A percentile compares a stretch with the other conserved stretches of the same genome.
Evolutionary conservation across 1,140 invertebrate genomes (phyloP).

Genomic region (Paralvinella palmiformis): DNA sequence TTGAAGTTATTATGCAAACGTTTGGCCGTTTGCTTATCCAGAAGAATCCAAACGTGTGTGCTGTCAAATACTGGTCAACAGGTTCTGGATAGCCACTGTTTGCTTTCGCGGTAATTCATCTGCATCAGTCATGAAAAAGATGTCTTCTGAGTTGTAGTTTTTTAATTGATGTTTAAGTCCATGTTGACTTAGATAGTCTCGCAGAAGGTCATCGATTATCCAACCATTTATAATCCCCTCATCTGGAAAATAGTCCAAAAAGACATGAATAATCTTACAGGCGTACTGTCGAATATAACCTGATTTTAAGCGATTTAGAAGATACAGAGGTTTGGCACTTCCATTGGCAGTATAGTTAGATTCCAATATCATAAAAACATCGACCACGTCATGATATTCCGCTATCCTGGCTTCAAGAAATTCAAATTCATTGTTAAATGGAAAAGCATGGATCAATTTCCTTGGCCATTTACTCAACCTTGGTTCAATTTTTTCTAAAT

Average conservation of each 20-base stretch:
- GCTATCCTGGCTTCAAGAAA: conserved; percentile 20
- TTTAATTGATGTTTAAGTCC: conserved; percentile 38
- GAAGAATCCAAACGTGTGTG: neutral
- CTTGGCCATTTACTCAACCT: no score
- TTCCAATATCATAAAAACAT: conserved; percentile 1
- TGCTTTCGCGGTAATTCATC: conserved; percentile 58
- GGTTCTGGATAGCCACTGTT: conserved; percentile 58
- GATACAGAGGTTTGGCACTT: conserved; percentile 37
- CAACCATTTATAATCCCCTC: neutral
- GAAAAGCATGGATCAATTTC: conserved; percentile 4
- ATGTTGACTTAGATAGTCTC: conserved; percentile 28
- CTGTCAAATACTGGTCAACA: neutral
- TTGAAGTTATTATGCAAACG: neutral
- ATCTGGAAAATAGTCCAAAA: conserved; percentile 40
- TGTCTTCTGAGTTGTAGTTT: conserved; percentile 49
- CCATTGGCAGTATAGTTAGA: conserved; percentile 33
- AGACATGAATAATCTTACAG: conserved; percentile 57
- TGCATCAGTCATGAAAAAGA: conserved; percentile 56
- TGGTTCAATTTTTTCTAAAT: neutral
- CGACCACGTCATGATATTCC: conserved; percentile 31
- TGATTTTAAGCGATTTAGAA: conserved; percentile 21
- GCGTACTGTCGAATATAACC: conserved; percentile 37
- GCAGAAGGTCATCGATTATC: conserved; percentile 12
- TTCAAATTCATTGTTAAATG: conserved; percentile 11
- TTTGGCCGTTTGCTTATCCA: neutral